Base-by-base conservation (phyloP, 2,888 invertebrate species). In the Sinopyrophorus schimmeli region DNA sequence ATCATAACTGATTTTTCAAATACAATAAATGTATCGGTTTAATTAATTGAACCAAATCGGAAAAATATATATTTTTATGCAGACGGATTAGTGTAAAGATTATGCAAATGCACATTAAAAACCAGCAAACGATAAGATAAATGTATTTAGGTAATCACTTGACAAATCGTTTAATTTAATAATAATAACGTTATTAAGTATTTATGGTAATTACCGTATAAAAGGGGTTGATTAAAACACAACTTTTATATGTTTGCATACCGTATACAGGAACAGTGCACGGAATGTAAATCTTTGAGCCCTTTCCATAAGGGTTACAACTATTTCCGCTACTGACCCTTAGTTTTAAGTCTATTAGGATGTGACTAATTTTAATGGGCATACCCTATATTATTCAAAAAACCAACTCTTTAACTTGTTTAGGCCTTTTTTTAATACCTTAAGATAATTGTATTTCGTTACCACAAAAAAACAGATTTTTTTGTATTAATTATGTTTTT, bases 231-330 rank as follows among this genome's bases (percentile, higher is more conserved):
- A 49, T 40, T 31, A 34, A 23, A 47, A 40, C 27, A 20, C 34
- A 34, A 34, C 39, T 38, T 49, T 49, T 43, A 47, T 49, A 47
- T 54, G 55, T 53, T 57, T 60, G 54, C 60, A 60, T 60, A 59
- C 58, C 56, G 60, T 61, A 61, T 53, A 55, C 48, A 58, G 42
- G 47, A 57, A 53, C 57, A 57, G 56, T 47, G 59, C 56, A 62
- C 62, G 59, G 60, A 53, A 60, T 60, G 54, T 55, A 58, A 56
- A 57, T 49, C 49, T 48, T 57, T 55, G 53, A 58, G 53, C 54
- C 54, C 37, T 37, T 35, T 16, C 18, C 18, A 9, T 51, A 51
- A 58, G 56, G 58, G 49, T 43, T 38, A 43, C 34, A 38, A 38
- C 23, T 44, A 49, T 44, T 49, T 49, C 49, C 49, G 49, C 21